phyloP scores from a whole-genome alignment of 2,888 invertebrate genomes.

The Nasonia oneida region DNA sequence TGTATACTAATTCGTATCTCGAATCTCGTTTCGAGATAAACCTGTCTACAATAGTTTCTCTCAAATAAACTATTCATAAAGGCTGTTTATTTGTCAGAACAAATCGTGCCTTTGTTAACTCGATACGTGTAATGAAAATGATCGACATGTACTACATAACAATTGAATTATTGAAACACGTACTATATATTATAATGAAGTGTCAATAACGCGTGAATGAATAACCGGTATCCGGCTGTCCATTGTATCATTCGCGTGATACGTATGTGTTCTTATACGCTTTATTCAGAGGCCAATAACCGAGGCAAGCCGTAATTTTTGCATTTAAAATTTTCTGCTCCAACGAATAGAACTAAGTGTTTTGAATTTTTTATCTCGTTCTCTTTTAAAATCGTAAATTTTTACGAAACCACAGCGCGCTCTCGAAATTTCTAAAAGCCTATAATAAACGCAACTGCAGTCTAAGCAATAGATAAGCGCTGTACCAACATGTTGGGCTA shows the following conservation, averaged over 20 bases:
- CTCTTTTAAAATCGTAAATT: too few species aligned
- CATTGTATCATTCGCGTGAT: not conserved
- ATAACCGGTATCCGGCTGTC: not conserved
- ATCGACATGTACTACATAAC: not conserved
- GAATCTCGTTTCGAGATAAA: not conserved
- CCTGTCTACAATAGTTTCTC: not conserved
- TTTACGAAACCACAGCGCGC: too few species aligned
- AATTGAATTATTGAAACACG: not conserved
- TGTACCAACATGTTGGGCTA: not conserved
- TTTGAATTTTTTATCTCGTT: too few species aligned
- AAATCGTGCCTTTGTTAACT: not conserved
- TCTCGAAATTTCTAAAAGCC: not conserved
- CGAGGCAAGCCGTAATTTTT: not conserved
- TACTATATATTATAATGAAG: not conserved
- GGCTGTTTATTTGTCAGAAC: not conserved
- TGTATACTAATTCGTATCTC: not conserved
- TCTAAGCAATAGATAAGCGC: not conserved
- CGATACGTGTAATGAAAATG: not conserved
- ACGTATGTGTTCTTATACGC: not conserved
- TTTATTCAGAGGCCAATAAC: conserved; percentile 4
- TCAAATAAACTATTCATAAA: not conserved
- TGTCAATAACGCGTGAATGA: not conserved
- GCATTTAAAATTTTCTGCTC: not conserved
- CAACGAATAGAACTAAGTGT: too few species aligned
- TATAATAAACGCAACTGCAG: not conserved